Evolutionary conservation across 2,888 invertebrate species (phyloP).

Genomic region (Tuta absoluta): DNA sequence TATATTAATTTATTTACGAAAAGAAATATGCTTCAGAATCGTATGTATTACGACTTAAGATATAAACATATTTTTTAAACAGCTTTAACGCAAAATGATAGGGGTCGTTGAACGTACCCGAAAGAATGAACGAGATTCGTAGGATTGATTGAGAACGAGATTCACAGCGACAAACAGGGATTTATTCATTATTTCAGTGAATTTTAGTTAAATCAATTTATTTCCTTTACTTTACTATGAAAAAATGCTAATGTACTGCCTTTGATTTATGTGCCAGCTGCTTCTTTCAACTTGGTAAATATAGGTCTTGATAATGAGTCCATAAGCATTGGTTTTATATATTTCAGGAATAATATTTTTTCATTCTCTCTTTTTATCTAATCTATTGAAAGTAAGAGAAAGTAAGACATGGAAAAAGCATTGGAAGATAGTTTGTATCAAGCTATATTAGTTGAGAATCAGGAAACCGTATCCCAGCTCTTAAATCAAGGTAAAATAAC

Average conservation of each 20-base stretch:
- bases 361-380: background rate
- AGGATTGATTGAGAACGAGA: too few species aligned
- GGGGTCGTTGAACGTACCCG: too few species aligned
- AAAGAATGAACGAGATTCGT: too few species aligned
- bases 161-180: too few species aligned
- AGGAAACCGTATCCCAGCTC: slow-evolving; percentile 66
- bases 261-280: background rate
- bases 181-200: too few species aligned
- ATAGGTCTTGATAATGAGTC: background rate
- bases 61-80: too few species aligned
- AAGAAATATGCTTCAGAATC: too few species aligned
- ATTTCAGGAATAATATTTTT: background rate
- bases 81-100: too few species aligned
- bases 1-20: too few species aligned
- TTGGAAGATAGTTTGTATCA: slow-evolving; percentile 64
- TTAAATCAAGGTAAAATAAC: slow-evolving; percentile 71
- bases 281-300: background rate
- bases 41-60: too few species aligned
- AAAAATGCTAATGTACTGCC: background rate
- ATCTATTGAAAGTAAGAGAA: slow-evolving; percentile 6
- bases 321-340: background rate
- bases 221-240: background rate
- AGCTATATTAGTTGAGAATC: slow-evolving; percentile 60
- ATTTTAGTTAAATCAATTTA: background rate
- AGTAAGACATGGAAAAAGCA: slow-evolving; percentile 49